A percentile compares a stretch with the other conserved stretches of the same genome.
Evolutionary conservation across 2,888 invertebrate genomes (phyloP).

Genomic region (Timandra comae): DNA sequence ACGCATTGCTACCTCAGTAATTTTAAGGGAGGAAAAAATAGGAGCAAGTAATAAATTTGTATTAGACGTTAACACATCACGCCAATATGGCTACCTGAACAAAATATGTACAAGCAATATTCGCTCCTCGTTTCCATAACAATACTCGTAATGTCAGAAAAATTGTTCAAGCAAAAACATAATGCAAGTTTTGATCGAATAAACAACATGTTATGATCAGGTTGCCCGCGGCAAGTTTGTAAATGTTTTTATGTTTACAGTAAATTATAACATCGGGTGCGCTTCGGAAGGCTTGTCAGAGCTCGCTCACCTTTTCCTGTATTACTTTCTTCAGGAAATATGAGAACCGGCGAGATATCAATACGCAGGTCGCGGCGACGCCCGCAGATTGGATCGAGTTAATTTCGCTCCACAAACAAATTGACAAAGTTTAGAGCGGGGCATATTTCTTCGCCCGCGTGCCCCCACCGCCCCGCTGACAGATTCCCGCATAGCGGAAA

Average conservation of each 20-base stretch:
- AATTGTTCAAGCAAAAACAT: conserved; percentile 24
- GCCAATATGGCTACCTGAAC: neutral
- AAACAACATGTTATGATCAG: conserved; percentile 26
- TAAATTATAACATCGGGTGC: conserved; percentile 16
- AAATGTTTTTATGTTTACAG: conserved; percentile 23
- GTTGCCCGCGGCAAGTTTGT: conserved; percentile 21
- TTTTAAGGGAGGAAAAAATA: conserved; percentile 25
- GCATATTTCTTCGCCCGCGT: conserved; percentile 69
- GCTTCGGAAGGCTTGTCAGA: conserved; percentile 25
- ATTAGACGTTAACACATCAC: conserved; percentile 13
- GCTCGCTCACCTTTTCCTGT: conserved; percentile 39
- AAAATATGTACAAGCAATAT: neutral
- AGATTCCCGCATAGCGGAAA: conserved; percentile 73
- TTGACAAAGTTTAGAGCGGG: conserved; percentile 76
- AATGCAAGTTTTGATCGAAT: conserved; percentile 26
- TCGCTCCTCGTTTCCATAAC: neutral
- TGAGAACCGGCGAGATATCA: conserved; percentile 46
- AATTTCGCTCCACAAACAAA: conserved; percentile 77
- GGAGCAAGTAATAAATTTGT: conserved; percentile 17
- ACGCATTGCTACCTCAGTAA: conserved; percentile 42
- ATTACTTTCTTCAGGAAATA: conserved; percentile 49
- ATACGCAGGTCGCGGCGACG: conserved; percentile 54
- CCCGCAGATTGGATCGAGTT: conserved; percentile 76
- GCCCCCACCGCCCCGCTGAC: conserved; percentile 46
- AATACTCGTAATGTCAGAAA: conserved; percentile 9